Evolutionary conservation across 2,888 invertebrate species (phyloP).

Genomic region (Ophion ellenae): DNA sequence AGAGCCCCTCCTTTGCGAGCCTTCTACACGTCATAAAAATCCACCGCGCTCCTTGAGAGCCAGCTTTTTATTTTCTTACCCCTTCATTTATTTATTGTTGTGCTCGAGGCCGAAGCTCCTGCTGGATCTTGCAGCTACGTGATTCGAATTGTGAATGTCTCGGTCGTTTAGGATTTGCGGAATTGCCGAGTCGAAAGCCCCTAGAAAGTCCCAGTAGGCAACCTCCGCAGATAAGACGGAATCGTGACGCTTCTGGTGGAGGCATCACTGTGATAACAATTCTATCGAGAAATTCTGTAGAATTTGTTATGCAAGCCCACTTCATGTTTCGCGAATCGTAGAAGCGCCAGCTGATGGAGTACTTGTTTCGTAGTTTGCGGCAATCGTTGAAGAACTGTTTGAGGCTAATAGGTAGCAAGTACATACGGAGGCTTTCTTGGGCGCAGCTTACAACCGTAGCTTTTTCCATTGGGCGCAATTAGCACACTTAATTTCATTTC

Average conservation of each 20-base stretch:
- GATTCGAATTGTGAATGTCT: slow-evolving; percentile 37
- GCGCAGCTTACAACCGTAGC: background rate
- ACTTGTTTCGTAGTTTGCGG: background rate
- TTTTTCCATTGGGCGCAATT: background rate
- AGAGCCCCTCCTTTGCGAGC: background rate
- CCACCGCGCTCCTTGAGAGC: background rate
- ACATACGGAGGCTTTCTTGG: background rate
- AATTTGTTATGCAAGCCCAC: background rate
- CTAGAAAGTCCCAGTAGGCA: background rate
- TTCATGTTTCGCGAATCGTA: background rate
- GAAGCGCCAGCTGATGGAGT: background rate
- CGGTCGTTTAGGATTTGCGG: background rate
- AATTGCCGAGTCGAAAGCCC: background rate
- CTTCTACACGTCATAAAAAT: slow-evolving; percentile 20
- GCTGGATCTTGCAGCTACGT: slow-evolving; percentile 21
- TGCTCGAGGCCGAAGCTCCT: slow-evolving; percentile 2
- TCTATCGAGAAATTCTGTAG: background rate
- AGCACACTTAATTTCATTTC: background rate
- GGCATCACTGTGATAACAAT: background rate
- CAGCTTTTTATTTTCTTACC: slow-evolving; percentile 27
- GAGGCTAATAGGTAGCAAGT: background rate
- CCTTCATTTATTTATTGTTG: slow-evolving; percentile 43
- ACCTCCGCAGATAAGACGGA: background rate
- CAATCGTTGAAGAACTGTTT: background rate
- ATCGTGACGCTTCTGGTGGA: background rate